Conservation (phyloP, 2,113 vertebrate species). For the Gracilinanus agilis region DNA sequence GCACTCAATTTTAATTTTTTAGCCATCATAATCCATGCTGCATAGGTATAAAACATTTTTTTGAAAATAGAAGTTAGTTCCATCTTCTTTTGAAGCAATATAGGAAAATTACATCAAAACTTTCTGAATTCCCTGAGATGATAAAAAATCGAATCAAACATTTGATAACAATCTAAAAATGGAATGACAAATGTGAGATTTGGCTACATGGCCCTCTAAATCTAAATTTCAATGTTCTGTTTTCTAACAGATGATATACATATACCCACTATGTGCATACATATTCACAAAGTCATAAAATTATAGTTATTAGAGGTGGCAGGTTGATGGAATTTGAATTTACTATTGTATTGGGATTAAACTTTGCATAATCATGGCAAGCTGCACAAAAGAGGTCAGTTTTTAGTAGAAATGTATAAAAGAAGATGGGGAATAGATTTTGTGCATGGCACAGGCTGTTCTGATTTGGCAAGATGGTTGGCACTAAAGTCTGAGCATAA, state of each 20-base stretch:
- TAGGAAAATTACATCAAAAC: neutral
- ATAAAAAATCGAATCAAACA: neutral
- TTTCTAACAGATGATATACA: neutral
- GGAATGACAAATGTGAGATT: neutral
- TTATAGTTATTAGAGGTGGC: neutral
- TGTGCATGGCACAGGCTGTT: neutral
- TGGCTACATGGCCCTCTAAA: neutral
- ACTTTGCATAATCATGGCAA: neutral
- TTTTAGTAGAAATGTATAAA: slow-evolving; percentile 16
- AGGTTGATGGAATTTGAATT: neutral
- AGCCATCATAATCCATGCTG: neutral
- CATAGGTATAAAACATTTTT: neutral
- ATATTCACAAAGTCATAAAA: neutral
- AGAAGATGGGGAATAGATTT: neutral
- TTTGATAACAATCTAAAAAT: neutral
- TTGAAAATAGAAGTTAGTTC: neutral
- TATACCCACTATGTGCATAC: neutral
- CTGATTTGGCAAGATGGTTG: neutral
- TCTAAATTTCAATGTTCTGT: neutral
- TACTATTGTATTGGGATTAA: neutral
- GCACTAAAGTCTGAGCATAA: neutral
- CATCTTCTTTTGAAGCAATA: neutral
- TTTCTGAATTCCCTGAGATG: neutral
- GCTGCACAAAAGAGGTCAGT: neutral
- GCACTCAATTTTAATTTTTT: neutral